Base-by-base conservation (phyloP, 2,113 vertebrate genomes). In the Pachycephala philippinensis region DNA sequence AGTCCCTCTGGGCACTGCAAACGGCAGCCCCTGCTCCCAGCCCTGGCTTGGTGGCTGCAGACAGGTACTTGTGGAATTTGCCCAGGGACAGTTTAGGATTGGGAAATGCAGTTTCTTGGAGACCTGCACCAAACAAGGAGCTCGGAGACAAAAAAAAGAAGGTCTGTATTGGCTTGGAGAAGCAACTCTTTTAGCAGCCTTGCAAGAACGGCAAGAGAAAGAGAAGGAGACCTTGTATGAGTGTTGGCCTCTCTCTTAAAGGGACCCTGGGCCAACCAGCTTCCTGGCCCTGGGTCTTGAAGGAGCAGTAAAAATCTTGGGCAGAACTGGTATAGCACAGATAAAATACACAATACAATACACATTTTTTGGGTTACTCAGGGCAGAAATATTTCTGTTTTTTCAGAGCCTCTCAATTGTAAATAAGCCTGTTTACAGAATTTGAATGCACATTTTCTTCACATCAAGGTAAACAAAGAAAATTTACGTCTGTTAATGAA, bases 21-120 rank as follows among this genome's bases (percentile, higher is more conserved):
- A 13, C 0, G 0, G 35, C 31, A 66, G 16, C 11, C 7, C 17
- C 9, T 35, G 9, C 8, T 27, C 35, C 35, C 2, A 4, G 16
- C 66, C 21, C 31, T 37, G 61, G 26, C 31, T 15, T 31, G 26
- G 13, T 35, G 8, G 15, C 42, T 57, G 10, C 35, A 50, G 31
- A 35, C 30, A 85, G 6, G 16, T 30, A 30, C 14, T 42, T 30
- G 31, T 42, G 31, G 26, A 57, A 59, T 44, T 68, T 52, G 21
- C 18, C 14, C 44, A 33, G 3, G 7, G 17, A 44, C 7, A 27
- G 11, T 33, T 44, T 33, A 31, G 11, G 45, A 27, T 27, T 52
- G 22, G 14, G 45, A 59, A 59, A 52, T 33, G 22, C 9, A 27
- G 6, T 22, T 86, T 68, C 37, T 44, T 59, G 37, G 44, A 68